These are phyloP conservation scores for Arbacia lixula DNA, from an alignment of 53 echinoderm and acorn worm genomes.

Conservation along the genomic window DNA sequence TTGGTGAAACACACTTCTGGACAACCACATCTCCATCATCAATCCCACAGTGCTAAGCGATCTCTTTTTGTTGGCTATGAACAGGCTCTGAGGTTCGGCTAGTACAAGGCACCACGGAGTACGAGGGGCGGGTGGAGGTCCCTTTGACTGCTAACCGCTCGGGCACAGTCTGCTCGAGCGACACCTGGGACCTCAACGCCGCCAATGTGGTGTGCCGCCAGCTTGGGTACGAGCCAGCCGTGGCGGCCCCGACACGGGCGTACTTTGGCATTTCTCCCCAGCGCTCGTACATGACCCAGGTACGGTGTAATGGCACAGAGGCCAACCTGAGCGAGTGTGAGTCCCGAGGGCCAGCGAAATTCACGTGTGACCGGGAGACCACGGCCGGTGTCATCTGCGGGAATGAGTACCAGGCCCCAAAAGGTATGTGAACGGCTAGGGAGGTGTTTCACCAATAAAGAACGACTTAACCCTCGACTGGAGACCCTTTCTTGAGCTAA, in stretches of 20 bases:
- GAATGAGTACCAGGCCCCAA: background rate
- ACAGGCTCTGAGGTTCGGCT: background rate
- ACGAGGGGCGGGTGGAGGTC: background rate
- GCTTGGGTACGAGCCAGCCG: constrained; percentile 7
- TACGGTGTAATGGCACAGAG: background rate
- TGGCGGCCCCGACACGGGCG: background rate
- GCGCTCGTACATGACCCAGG: background rate
- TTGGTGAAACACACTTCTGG: no score
- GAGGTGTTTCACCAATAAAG: no score
- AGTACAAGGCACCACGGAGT: constrained; percentile 10
- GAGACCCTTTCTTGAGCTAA: no score
- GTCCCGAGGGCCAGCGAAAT: background rate
- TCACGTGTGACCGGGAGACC: background rate
- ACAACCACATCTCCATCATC: no score
- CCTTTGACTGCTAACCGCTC: background rate
- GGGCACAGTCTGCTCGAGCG: background rate
- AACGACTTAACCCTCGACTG: no score
- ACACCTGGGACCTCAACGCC: background rate
- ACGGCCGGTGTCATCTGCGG: constrained; percentile 25
- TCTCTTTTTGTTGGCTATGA: background rate
- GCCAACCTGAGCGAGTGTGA: background rate
- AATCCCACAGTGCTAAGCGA: no score
- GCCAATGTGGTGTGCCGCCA: constrained; percentile 9
- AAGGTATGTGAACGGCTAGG: no score
- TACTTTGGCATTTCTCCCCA: background rate